phyloP scores from a whole-genome alignment of 1,140 invertebrate genomes.

The Teleopsis dalmanni region DNA sequence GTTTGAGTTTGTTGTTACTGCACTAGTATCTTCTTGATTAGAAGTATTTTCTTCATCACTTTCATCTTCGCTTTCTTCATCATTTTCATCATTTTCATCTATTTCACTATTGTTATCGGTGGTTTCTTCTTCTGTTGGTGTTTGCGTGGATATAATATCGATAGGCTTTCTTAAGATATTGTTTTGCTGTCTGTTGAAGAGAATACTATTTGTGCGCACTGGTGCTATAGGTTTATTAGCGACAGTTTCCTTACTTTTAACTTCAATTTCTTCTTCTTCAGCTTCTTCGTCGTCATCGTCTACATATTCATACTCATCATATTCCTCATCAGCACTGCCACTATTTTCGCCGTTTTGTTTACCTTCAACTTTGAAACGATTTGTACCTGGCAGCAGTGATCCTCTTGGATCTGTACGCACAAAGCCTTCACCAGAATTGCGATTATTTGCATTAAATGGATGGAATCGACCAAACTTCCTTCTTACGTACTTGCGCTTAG shows the following conservation, averaged over 20 bases:
- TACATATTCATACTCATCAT: constrained; percentile 16
- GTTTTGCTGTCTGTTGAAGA: constrained; percentile 15
- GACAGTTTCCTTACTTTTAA: constrained; percentile 12
- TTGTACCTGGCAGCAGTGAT: constrained; percentile 21
- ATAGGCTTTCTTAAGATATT: constrained; percentile 13
- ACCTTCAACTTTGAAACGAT: constrained; percentile 22
- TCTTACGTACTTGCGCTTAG: constrained; percentile 27
- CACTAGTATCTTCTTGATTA: constrained; percentile 1
- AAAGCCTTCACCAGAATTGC: constrained; percentile 29
- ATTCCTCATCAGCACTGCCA: neutral
- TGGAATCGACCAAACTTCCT: constrained; percentile 35
- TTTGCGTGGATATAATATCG: too few relatives aligned
- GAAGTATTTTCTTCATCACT: constrained; percentile 1
- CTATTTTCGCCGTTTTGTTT: neutral
- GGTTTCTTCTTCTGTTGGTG: constrained; percentile 2
- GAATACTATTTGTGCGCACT: constrained; percentile 7
- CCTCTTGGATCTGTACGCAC: constrained; percentile 31
- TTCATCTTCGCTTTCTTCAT: constrained; percentile 18
- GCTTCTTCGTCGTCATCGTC: constrained; percentile 47
- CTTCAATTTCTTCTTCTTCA: constrained; percentile 38
- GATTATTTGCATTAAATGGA: constrained; percentile 33
- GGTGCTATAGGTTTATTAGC: neutral
- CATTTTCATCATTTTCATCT: constrained; percentile 17
- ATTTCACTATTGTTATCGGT: constrained; percentile 9
- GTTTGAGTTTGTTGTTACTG: constrained; percentile 15